Evolutionary conservation across 2,888 invertebrate species (phyloP), one percentile per base, ranked within the genome.

Genomic region (Reticulitermes lucifugus): DNA sequence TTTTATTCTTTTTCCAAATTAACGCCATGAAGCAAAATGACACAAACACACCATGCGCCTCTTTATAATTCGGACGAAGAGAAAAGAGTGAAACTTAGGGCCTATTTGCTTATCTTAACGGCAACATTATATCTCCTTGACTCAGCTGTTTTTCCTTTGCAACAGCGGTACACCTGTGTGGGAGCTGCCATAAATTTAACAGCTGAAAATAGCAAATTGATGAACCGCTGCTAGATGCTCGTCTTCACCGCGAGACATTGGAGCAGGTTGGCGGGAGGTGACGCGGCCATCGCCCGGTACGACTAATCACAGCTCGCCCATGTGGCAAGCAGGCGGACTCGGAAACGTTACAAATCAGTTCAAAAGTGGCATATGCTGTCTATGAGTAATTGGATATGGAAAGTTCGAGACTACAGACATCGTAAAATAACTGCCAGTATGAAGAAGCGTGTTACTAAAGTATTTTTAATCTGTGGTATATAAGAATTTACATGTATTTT

Each of bases 11-110:
- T 70, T 70, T 73, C 12, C 12, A 73, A 77, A 51, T 2, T 77
- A 77, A 46, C 46, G n/a, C 77, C 77, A 77, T 77, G 77, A 77
- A 46, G 77, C 46, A 77, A 46, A 14, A 73, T 18, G 10, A 41
- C 21, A 41, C 41, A 21, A 29, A 41, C 43, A 12, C 29, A 12
- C 70, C n/a, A 2, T 6, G 46, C 6, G 25, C n/a, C 25, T 70
- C 41, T 73, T 9, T 73, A 73, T 73, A 65, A 10, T 41, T 41
- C 41, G n/a, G 22, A 75, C 0, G 35, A 35, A 35, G 4, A 21
- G 35, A 12, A 35, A 75, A 12, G n/a, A 43, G 75, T 43, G 4
- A 12, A 22, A 43, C 43, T 46, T 43, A 75, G 18, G 18, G 75
- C 4, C 41, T 21, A 75, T 75, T 75, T 35, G 43, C 75, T 46